Base-by-base conservation (phyloP, 2,113 vertebrate genomes). In the Panthera tigris region DNA sequence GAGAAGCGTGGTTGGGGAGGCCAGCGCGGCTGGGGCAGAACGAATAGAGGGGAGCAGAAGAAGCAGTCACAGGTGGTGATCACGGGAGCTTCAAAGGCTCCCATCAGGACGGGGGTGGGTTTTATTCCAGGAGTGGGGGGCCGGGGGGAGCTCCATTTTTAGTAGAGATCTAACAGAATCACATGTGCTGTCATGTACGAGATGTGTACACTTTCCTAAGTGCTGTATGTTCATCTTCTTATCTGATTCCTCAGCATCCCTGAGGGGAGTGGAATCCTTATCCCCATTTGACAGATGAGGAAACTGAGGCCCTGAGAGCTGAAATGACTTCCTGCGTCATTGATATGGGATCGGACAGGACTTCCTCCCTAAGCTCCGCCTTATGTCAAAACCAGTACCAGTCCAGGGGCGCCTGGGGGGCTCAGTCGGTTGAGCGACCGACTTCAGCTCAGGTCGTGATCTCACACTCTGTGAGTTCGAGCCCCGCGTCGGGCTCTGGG, bases 141-240 rank as follows among this genome's bases (percentile, higher is more conserved):
- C 65, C 1, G 0, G 9, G 10, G 27, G 41, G 39, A 68, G 14
- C 80, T 18, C 41, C 18, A 13, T 13, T 19, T 65, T 55, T 31
- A 92, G 33, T 23, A 33, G 23, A 31, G 13, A 36, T 14, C 27
- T 18, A 16, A 21, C 5, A 2, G 7, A 21, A 7, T 9, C 61
- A 0, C 6, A 15, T 6, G 0, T 3, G 78, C 23, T 7, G 1
- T 73, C 7, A 3, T 25, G 48, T 0, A 3, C 1, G 81, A 21
- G 10, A 12, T 3, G 11, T 50, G 12, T 19, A 12, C 36, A 5
- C 25, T 65, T 61, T 0, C 7, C 29, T 10, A 13, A 16, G 57
- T 1, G 48, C 50, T 33, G 3, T 10, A 0, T 11, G 31, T 31
- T 7, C 16, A 3, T 19, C 18, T 74, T 55, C 52, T 63, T 31